These are phyloP conservation scores for Mungos mungo DNA, from an alignment of 2,113 vertebrate genomes.

Conservation along the genomic window DNA sequence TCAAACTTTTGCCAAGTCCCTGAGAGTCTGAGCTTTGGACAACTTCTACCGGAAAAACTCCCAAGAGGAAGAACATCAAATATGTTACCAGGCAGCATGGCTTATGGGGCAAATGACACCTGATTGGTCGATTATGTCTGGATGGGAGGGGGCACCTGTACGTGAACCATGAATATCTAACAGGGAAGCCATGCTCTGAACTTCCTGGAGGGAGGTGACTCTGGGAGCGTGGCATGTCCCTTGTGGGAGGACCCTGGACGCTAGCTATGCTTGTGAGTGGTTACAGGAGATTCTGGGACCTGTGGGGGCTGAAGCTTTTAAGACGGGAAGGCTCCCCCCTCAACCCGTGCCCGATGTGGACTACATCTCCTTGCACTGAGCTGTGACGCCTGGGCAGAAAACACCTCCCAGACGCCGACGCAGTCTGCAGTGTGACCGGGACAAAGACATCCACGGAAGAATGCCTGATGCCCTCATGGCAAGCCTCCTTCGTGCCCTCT, in stretches of 20 bases:
- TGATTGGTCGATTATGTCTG: background rate
- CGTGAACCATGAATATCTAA: background rate
- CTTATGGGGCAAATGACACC: background rate
- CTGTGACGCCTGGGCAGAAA: background rate
- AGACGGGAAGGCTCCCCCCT: background rate
- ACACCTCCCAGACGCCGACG: background rate
- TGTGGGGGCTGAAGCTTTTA: background rate
- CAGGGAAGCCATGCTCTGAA: background rate
- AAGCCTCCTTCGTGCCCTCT: fast-evolving
- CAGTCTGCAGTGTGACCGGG: background rate
- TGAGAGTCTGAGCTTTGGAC: background rate
- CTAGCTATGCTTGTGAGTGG: background rate
- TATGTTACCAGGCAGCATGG: too few species aligned
- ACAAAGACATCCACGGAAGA: background rate
- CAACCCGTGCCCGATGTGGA: background rate
- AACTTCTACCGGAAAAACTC: background rate
- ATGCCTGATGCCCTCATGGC: fast-evolving
- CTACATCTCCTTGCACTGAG: background rate
- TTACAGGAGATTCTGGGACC: background rate
- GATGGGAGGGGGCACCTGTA: background rate
- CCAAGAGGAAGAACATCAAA: background rate
- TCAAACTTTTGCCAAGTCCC: background rate
- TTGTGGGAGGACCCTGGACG: background rate
- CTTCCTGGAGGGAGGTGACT: background rate
- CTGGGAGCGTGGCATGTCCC: background rate